These are phyloP conservation scores for Misgurnus mizolepis DNA, from an alignment of 2,113 vertebrate genomes.

Conservation along the genomic window DNA sequence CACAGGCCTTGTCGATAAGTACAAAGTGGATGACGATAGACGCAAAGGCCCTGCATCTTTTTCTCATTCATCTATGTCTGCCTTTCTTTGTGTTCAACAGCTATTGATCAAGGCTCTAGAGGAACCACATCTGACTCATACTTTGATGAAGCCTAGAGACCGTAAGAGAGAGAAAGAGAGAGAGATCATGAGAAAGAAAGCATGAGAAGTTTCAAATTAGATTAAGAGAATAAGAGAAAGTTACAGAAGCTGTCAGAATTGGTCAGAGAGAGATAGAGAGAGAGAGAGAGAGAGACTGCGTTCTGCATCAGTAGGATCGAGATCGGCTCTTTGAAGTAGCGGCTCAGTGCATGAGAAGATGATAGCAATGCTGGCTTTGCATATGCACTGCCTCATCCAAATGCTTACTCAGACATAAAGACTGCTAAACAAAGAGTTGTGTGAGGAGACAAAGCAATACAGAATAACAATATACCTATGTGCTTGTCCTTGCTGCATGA, in stretches of 20 bases:
- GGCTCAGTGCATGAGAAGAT: slow-evolving; percentile 24
- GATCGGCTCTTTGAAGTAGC: slow-evolving; percentile 11
- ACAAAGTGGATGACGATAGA: slow-evolving; percentile 4
- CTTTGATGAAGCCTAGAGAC: slow-evolving; percentile 47
- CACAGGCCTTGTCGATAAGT: neutral
- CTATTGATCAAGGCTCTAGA: slow-evolving; percentile 59
- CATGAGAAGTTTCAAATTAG: neutral
- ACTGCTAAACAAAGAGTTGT: slow-evolving; percentile 36
- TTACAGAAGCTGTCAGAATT: neutral
- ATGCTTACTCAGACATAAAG: slow-evolving; percentile 36
- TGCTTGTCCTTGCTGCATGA: neutral
- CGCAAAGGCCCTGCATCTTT: neutral
- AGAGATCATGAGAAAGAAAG: neutral
- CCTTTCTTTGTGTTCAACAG: slow-evolving; percentile 49
- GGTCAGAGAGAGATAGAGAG: neutral
- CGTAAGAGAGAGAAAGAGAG: slow-evolving; percentile 26
- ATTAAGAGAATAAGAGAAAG: neutral
- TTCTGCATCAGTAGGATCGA: slow-evolving; percentile 10
- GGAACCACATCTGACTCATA: slow-evolving; percentile 46
- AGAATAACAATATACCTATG: neutral
- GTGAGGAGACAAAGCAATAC: slow-evolving; percentile 15
- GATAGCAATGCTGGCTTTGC: slow-evolving; percentile 34
- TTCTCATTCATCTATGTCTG: slow-evolving; percentile 4
- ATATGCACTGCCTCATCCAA: slow-evolving; percentile 23
- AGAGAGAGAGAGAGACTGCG: neutral